A percentile compares a stretch with the other conserved stretches of the same genome.
Evolutionary conservation across 1,140 invertebrate genomes (phyloP).

Genomic region (Aphidius gifuensis): DNA sequence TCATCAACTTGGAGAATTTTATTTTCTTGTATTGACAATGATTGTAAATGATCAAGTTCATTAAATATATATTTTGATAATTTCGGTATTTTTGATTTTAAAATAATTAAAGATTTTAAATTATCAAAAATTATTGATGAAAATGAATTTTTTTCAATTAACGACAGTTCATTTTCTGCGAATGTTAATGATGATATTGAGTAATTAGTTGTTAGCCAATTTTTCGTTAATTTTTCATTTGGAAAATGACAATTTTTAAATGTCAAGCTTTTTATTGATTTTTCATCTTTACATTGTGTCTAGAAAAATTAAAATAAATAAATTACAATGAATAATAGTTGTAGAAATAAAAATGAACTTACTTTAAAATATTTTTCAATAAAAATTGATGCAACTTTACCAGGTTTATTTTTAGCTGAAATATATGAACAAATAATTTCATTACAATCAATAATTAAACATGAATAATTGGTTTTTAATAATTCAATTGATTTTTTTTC

Average conservation of each 20-base stretch:
- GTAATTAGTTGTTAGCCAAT: conserved; percentile 12
- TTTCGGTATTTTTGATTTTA: conserved; percentile 4
- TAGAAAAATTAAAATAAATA: conserved; percentile 9
- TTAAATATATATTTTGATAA: conserved; percentile 16
- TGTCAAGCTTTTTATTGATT: neutral
- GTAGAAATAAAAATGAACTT: neutral
- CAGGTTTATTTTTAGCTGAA: too few relatives aligned
- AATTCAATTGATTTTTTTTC: too few relatives aligned
- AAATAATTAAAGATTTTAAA: neutral
- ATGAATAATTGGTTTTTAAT: too few relatives aligned
- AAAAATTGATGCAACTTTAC: too few relatives aligned
- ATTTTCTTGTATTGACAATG: conserved; percentile 17
- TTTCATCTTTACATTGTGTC: conserved; percentile 5
- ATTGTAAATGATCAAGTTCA: conserved; percentile 16
- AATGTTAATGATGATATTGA: conserved; percentile 14
- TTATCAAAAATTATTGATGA: neutral
- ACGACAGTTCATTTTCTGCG: conserved; percentile 7
- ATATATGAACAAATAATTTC: too few relatives aligned
- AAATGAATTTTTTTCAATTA: conserved; percentile 15
- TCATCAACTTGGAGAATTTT: conserved; percentile 3
- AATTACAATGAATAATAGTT: neutral
- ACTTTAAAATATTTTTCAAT: neutral
- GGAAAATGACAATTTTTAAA: conserved; percentile 18
- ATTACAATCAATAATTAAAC: too few relatives aligned
- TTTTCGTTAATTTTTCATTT: conserved; percentile 1